phyloP scores from a whole-genome alignment of 2,888 invertebrate species.

The Abrostola triplasia region DNA sequence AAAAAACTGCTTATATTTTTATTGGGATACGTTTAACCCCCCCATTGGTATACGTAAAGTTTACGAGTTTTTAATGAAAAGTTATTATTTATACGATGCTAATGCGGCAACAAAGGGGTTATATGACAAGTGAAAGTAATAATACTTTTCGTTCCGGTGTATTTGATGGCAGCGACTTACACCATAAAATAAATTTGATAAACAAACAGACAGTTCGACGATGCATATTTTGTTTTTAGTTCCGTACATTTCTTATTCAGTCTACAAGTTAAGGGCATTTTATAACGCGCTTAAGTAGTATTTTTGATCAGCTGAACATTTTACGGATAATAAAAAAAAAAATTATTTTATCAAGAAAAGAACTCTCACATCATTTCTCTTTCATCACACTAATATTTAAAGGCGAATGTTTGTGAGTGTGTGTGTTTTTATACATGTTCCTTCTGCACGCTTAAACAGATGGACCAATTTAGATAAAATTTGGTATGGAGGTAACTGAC shows the following conservation, averaged over 20 bases:
- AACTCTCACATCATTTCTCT: no score
- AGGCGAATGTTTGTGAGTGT: no score
- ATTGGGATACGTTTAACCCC: not conserved
- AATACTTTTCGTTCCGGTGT: constrained; percentile 11
- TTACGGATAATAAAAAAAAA: no score
- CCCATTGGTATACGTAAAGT: constrained; percentile 17
- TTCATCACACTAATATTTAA: no score
- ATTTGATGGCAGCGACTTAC: constrained; percentile 20
- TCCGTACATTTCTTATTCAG: constrained; percentile 30
- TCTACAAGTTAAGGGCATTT: no score
- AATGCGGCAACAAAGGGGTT: constrained; percentile 27
- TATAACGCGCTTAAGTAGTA: no score
- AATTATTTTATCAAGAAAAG: no score
- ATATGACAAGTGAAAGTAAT: constrained; percentile 33
- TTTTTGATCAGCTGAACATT: no score
- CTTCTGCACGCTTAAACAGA: no score
- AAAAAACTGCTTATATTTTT: constrained; percentile 6
- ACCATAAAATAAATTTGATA: constrained; percentile 59
- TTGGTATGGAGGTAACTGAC: no score
- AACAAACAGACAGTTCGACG: constrained; percentile 52
- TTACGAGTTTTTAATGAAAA: constrained; percentile 30
- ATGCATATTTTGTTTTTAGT: constrained; percentile 12
- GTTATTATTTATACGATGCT: constrained; percentile 28
- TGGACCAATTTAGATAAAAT: no score
- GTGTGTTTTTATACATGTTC: no score